Percentiles rank a stretch among this genome's conserved stretches.
phyloP scores from a whole-genome alignment of 2,888 invertebrate species.

The Artemia sinica region DNA sequence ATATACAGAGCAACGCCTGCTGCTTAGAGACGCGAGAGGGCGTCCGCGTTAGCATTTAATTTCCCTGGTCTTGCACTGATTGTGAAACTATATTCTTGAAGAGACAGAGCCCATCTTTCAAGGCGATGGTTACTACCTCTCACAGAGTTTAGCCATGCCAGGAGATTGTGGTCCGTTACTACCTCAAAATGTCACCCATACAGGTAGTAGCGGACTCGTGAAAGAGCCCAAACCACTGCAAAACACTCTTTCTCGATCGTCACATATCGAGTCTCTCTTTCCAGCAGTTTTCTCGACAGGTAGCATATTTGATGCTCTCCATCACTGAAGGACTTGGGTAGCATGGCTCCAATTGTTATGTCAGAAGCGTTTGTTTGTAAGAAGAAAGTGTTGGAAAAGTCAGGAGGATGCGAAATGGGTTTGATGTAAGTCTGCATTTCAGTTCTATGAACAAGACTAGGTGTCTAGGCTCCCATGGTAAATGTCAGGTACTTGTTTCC shows the following conservation, averaged over 20 bases:
- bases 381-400: background rate
- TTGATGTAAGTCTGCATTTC: background rate
- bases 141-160: too few relatives aligned
- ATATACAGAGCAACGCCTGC: background rate
- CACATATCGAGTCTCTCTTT: background rate
- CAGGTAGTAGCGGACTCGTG: too few relatives aligned
- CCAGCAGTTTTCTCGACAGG: conserved; percentile 2
- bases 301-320: background rate
- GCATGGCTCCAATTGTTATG: background rate
- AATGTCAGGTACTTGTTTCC: conserved; percentile 3
- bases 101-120: too few relatives aligned
- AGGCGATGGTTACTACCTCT: too few relatives aligned
- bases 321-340: background rate
- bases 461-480: background rate
- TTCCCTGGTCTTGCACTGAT: conserved; percentile 3
- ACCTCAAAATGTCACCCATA: too few relatives aligned
- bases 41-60: background rate
- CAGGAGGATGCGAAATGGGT: conserved; percentile 1
- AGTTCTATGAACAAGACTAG: background rate
- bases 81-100: background rate
- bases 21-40: background rate
- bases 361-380: conserved; percentile 1
- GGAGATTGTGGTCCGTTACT: too few relatives aligned
- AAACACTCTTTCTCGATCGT: too few relatives aligned
- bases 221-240: too few relatives aligned